Base-by-base conservation (phyloP, 92 coral and sea anemone species). In the Epizoanthus ramosus region DNA sequence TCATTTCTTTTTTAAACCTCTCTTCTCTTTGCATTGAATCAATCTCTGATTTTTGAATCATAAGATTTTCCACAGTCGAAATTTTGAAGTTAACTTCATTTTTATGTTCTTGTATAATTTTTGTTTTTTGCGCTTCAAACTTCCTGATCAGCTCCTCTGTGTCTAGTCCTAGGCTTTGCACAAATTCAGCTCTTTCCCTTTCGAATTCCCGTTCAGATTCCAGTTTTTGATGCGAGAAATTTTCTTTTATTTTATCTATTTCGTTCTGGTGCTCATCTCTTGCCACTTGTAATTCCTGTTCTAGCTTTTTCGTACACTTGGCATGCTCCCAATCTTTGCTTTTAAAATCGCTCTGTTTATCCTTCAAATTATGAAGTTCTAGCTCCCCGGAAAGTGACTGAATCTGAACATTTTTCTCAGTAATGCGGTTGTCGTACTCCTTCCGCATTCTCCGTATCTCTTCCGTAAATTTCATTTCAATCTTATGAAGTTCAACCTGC, bases 131-230 rank as follows among this genome's bases (percentile, higher is more conserved):
- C 1, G 77, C n/a, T 64, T 87, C 90, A 59, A 85, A 87, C 61
- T 52, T 45, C 39, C 66, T 69, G 18, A 69, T 73, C 58, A 85
- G 83, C 28, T 71, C 74, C 19, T 90, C 86, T 10, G 84, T 71
- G 74, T 92, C 83, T 35, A 50, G 54, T 4, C 79, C 63, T 25
- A 92, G 71, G 37, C 77, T 73, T 69, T 87, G 85, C 8, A 92
- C 86, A 50, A 92, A 84, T 21, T 88, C 87, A 8, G 97, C 97
- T 74, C 90, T 90, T 45, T 90, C 94, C 21, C 90, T 90, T 50
- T 88, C 88, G 64, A 68, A 87, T 52, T 81, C 61, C 43, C 94
- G 64, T 67, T 85, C 90, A 63, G 84, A 35, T 57, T 90, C 92
- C 41, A 85, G 39, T 71, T 74, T 87, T 72, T 90, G 90, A 54